Evolutionary conservation across 2,113 vertebrate genomes (phyloP).

Genomic region (Apeltes quadracus): DNA sequence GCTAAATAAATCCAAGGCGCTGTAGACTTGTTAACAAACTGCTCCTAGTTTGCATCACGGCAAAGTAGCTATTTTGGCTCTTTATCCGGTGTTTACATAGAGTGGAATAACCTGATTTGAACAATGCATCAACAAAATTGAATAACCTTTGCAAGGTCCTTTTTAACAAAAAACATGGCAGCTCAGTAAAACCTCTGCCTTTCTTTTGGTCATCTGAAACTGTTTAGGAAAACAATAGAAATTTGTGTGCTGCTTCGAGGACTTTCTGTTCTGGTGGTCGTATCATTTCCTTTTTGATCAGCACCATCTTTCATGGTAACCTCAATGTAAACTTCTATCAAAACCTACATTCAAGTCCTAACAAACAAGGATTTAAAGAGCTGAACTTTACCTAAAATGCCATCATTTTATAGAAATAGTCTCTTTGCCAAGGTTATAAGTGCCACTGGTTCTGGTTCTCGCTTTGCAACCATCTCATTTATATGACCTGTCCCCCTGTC

Average conservation of each 20-base stretch:
- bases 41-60: background rate
- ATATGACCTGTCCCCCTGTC: conserved; percentile 31
- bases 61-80: background rate
- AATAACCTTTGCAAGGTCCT: background rate
- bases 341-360: background rate
- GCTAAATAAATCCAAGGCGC: background rate
- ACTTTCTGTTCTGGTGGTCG: background rate
- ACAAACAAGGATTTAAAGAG: background rate
- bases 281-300: background rate
- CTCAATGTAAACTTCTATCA: background rate
- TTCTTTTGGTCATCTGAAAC: no score
- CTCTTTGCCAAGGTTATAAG: background rate
- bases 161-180: background rate
- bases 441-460: background rate
- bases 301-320: background rate
- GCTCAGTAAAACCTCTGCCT: background rate
- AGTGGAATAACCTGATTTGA: background rate
- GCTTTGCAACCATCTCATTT: conserved; percentile 10
- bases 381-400: background rate
- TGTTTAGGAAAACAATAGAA: background rate
- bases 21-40: background rate
- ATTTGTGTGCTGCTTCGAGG: background rate
- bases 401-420: conserved; percentile 1
- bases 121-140: no score
- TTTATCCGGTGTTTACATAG: background rate